Percentiles rank a stretch among this genome's conserved stretches.
phyloP scores from a whole-genome alignment of 2,797 vertebrate genomes.

The Lemur catta region DNA sequence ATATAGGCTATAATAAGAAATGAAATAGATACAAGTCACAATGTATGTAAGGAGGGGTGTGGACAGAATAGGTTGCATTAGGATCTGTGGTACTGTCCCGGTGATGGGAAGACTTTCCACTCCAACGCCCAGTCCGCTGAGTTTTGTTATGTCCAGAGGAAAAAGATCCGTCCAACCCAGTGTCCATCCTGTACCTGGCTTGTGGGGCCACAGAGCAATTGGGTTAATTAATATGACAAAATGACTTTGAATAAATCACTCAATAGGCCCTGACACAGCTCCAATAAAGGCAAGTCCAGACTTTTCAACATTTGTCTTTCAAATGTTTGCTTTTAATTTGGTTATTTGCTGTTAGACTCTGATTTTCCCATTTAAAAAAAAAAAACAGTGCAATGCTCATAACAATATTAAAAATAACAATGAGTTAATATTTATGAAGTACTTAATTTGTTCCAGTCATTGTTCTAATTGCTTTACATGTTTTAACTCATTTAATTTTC shows the following conservation, averaged over 20 bases:
- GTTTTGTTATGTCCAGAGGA: neutral
- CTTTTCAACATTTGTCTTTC: neutral
- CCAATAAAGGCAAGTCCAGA: neutral
- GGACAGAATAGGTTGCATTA: neutral
- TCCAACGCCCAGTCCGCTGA: neutral
- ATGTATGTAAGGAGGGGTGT: neutral
- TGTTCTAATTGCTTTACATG: neutral
- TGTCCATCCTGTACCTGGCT: neutral
- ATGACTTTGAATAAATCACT: neutral
- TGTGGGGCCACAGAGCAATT: neutral
- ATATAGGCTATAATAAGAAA: neutral
- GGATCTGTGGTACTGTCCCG: neutral
- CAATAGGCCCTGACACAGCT: neutral
- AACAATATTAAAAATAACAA: neutral
- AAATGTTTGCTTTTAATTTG: neutral
- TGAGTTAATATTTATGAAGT: neutral
- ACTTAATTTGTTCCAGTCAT: neutral
- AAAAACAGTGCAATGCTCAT: neutral
- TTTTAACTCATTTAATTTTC: slow-evolving; percentile 14
- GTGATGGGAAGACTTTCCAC: neutral
- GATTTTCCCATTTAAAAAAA: neutral
- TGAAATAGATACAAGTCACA: slow-evolving; percentile 21
- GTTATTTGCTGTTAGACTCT: neutral
- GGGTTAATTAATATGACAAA: neutral
- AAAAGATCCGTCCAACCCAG: neutral